These are phyloP conservation scores for Xylocopa sonorina DNA, from an alignment of 1,140 invertebrate species.

Conservation along the genomic window DNA sequence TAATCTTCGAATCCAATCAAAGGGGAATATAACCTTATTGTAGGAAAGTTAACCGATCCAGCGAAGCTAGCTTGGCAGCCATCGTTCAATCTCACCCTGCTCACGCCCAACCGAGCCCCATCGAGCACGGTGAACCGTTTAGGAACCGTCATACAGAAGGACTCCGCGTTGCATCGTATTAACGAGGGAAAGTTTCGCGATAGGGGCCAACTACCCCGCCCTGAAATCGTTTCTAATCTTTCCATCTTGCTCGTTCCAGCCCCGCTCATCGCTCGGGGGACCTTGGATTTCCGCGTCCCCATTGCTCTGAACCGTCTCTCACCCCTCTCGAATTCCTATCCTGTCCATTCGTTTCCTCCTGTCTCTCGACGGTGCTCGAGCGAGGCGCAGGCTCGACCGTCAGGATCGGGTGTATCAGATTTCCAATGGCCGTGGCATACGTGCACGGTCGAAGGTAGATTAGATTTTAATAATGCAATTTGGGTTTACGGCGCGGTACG, in stretches of 20 bases:
- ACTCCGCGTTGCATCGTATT: background rate
- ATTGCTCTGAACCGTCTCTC: background rate
- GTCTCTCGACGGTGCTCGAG: background rate
- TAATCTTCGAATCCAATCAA: background rate
- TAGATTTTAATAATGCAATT: slow-evolving; percentile 81
- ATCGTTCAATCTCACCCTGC: background rate
- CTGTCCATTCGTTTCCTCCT: slow-evolving; percentile 28
- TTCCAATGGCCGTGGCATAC: slow-evolving; percentile 62
- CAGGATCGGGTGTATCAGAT: slow-evolving; percentile 62
- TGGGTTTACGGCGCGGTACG: slow-evolving; percentile 66
- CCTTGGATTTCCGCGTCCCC: background rate
- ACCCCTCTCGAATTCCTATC: background rate
- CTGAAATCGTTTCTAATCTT: slow-evolving; percentile 5
- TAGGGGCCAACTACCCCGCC: background rate
- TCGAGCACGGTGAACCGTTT: background rate
- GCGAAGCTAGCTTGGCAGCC: too few species aligned
- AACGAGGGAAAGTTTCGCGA: slow-evolving; percentile 7
- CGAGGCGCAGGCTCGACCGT: slow-evolving; percentile 9
- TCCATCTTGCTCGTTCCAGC: background rate
- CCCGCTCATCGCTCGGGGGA: background rate
- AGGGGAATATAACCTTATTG: too few species aligned
- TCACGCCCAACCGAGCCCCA: background rate
- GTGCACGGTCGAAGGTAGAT: slow-evolving; percentile 73
- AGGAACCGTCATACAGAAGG: background rate
- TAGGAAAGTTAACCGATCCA: background rate